Conservation (phyloP, 2,888 invertebrate genomes). For the Mesoligia furuncula region DNA sequence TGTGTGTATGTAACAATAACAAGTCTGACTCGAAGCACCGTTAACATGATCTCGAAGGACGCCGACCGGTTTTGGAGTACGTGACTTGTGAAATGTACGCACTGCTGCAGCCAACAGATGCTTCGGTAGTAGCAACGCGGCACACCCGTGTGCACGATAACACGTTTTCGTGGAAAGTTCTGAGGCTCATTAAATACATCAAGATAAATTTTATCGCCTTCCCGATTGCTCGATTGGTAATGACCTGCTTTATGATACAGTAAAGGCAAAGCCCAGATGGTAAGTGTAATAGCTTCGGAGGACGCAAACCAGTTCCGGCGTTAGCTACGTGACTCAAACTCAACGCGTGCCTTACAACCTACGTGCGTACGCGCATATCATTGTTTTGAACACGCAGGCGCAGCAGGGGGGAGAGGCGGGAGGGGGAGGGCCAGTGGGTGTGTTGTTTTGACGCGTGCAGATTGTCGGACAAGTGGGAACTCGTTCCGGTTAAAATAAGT, state of each 20-base stretch:
- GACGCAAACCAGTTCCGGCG: constrained; percentile 18
- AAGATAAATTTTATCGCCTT: too few relatives aligned
- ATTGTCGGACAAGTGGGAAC: neutral
- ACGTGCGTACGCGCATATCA: constrained; percentile 39
- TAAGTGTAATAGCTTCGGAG: constrained; percentile 14
- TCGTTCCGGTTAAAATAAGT: neutral
- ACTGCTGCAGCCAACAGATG: too few relatives aligned
- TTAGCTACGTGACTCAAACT: constrained; percentile 17
- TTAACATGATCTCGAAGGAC: constrained; percentile 38
- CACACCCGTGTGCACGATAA: neutral
- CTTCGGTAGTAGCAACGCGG: too few relatives aligned
- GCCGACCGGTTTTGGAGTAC: constrained; percentile 37
- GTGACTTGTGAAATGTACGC: constrained; percentile 13
- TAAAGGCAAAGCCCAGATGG: neutral
- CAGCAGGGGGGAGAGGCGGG: neutral
- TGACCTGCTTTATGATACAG: neutral
- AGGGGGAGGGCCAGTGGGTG: neutral
- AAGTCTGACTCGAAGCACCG: constrained; percentile 5
- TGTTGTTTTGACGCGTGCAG: constrained; percentile 9
- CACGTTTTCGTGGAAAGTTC: too few relatives aligned
- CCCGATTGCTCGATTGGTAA: too few relatives aligned
- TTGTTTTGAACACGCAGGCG: constrained; percentile 7
- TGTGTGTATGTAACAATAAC: neutral
- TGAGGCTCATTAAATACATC: too few relatives aligned
- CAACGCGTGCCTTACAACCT: constrained; percentile 7